Percentiles rank a stretch among this genome's conserved stretches.
These are phyloP conservation scores for Speoplatyrhinus poulsoni DNA, from an alignment of 2,113 vertebrate species.

Conservation along the genomic window DNA sequence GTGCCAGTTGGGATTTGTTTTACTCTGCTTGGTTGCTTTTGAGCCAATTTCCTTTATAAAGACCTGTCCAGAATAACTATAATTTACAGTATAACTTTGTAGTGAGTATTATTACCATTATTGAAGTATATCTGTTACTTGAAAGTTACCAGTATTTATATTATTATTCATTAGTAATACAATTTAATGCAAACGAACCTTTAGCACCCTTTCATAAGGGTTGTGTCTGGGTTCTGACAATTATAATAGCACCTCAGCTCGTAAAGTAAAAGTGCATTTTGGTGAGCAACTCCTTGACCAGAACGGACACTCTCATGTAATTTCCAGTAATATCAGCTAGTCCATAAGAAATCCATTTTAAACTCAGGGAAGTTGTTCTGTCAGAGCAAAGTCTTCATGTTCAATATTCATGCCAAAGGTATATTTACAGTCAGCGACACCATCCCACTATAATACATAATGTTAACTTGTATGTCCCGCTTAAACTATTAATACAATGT, in stretches of 20 bases:
- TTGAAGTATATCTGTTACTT: background rate
- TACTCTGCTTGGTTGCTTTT: background rate
- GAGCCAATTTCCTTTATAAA: background rate
- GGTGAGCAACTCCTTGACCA: background rate
- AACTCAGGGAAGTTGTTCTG: slow-evolving; percentile 16
- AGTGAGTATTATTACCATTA: background rate
- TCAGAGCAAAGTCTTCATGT: background rate
- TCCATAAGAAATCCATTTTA: slow-evolving; percentile 9
- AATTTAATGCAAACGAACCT: too few species aligned
- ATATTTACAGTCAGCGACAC: too few species aligned
- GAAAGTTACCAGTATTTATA: background rate
- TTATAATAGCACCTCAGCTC: background rate
- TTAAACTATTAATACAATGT: too few species aligned
- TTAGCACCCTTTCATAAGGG: too few species aligned
- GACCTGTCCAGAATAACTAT: background rate
- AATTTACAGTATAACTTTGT: background rate
- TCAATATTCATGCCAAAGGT: too few species aligned
- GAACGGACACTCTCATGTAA: background rate
- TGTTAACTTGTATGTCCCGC: background rate
- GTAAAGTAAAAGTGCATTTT: background rate
- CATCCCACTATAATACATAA: too few species aligned
- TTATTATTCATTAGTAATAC: too few species aligned
- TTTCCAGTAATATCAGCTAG: background rate
- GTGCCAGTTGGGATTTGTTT: background rate
- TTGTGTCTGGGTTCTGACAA: too few species aligned